A percentile compares a stretch with the other conserved stretches of the same genome.
Conservation (phyloP, 2,888 invertebrate genomes). For the Drosophila pegasa region DNA sequence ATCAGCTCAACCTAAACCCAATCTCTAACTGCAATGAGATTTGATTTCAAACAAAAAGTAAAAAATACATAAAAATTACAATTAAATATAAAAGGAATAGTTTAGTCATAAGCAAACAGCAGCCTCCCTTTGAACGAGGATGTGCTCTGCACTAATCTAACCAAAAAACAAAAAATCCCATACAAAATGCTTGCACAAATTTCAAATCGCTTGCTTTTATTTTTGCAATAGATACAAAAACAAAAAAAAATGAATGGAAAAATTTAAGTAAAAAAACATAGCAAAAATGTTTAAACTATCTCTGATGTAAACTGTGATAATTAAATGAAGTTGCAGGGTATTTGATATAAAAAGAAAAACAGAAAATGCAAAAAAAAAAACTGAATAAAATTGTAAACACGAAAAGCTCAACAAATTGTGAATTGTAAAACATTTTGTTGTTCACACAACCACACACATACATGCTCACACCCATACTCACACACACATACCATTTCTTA, state of each 20-base stretch:
- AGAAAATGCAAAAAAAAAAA: conserved; percentile 49
- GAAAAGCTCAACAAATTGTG: conserved; percentile 60
- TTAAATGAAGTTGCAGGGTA: conserved; percentile 84
- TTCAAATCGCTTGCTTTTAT: conserved; percentile 73
- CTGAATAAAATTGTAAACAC: conserved; percentile 28
- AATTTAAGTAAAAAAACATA: conserved; percentile 35
- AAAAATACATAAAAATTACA: not conserved
- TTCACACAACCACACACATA: conserved; percentile 16
- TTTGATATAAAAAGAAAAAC: conserved; percentile 72
- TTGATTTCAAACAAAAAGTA: conserved; percentile 32
- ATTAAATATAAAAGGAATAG: conserved; percentile 2
- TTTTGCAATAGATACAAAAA: conserved; percentile 51
- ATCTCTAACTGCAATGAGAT: conserved; percentile 21
- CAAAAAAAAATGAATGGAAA: conserved; percentile 17
- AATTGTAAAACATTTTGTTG: conserved; percentile 51
- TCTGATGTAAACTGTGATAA: conserved; percentile 84
- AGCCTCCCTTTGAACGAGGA: conserved; percentile 40
- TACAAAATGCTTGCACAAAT: conserved; percentile 77
- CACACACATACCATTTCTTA: conserved; percentile 12
- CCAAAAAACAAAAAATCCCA: conserved; percentile 33
- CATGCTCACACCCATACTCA: conserved; percentile 12
- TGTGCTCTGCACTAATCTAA: conserved; percentile 31
- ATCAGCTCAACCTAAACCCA: conserved; percentile 37
- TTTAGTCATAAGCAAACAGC: conserved; percentile 35
- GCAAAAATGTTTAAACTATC: conserved; percentile 79